Evolutionary conservation across 2,113 vertebrate genomes (phyloP).

Genomic region (Xenopus tropicalis): UCB_Xtro_10.0 CM004443.2:173715501-173716000

Average conservation of each 20-base stretch:
- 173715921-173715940: no score
- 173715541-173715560: no score
- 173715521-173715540: no score
- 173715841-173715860: constrained; percentile 34
- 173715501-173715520: no score
- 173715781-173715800: constrained; percentile 44
- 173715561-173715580: no score
- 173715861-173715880: background rate
- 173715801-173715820: constrained; percentile 39
- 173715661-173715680: constrained; percentile 18
- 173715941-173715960: no score
- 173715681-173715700: constrained; percentile 28
- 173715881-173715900: no score
- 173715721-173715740: constrained; percentile 23
- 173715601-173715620: background rate
- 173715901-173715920: no score
- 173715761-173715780: constrained; percentile 31
- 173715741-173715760: constrained; percentile 28
- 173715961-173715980: no score
- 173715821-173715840: constrained; percentile 43
- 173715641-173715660: constrained; percentile 13
- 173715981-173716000: no score
- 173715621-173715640: constrained; percentile 15
- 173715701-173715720: constrained; percentile 1
- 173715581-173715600: no score